Percentiles rank a stretch among this genome's conserved stretches.
phyloP scores from a whole-genome alignment of 92 coral and sea anemone genomes.

The Paragorgia papillata region DNA sequence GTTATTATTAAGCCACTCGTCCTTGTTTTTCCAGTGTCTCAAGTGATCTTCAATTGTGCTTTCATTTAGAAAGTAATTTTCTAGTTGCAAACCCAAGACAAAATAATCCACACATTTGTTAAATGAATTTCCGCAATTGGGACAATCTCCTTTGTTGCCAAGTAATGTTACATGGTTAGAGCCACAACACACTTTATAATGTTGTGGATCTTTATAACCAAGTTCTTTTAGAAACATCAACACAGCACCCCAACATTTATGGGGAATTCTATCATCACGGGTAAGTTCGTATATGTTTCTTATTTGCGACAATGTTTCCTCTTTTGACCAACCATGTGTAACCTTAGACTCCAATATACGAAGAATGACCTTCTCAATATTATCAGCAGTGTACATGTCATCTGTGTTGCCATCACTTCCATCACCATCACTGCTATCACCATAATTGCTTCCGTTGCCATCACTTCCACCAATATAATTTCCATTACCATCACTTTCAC shows the following conservation, averaged over 20 bases:
- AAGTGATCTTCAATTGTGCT: slow-evolving; percentile 45
- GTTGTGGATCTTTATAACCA: slow-evolving; percentile 60
- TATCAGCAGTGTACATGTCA: too few species aligned
- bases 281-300: slow-evolving; percentile 54
- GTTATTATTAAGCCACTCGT: too few species aligned
- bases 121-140: slow-evolving; percentile 58
- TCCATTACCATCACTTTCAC: too few species aligned
- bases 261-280: slow-evolving; percentile 59
- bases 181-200: slow-evolving; percentile 62
- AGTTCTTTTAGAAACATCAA: too few species aligned
- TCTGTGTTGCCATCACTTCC: too few species aligned
- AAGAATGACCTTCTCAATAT: too few species aligned
- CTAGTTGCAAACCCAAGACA: slow-evolving; percentile 66
- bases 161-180: slow-evolving; percentile 56
- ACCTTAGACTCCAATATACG: too few species aligned
- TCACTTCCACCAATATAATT: too few species aligned
- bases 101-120: slow-evolving; percentile 54
- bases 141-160: slow-evolving; percentile 43
- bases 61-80: slow-evolving; percentile 46
- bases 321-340: slow-evolving; percentile 64
- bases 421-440: too few species aligned
- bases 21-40: slow-evolving; percentile 59
- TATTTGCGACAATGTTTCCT: slow-evolving; percentile 56
- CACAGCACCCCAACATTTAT: slow-evolving; percentile 55
- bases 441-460: too few species aligned